Percentiles rank a stretch among this genome's conserved stretches.
Conservation (phyloP, 2,888 invertebrate genomes). For the Clostera curtula region DNA sequence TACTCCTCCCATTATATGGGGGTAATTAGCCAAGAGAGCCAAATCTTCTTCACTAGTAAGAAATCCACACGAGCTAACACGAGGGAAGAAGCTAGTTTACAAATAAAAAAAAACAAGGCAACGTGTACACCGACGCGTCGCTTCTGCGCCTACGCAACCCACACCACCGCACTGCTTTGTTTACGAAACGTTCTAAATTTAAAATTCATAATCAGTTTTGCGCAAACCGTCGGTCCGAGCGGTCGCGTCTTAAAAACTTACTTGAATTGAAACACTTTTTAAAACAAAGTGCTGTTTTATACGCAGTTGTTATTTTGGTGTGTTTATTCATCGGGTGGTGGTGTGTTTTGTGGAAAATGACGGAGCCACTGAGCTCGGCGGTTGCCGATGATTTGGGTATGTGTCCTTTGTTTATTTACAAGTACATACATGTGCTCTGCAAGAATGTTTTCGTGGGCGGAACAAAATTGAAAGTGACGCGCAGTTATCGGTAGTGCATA, state of each 20-base stretch:
- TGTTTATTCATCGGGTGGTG: constrained; percentile 5
- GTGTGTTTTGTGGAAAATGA: constrained; percentile 14
- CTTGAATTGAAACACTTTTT: constrained; percentile 1
- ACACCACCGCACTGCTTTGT: constrained; percentile 28
- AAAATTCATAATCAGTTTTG: constrained; percentile 36
- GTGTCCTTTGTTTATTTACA: constrained; percentile 12
- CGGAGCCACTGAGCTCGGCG: constrained; percentile 21
- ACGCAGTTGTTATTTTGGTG: constrained; percentile 16
- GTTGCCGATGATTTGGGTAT: constrained; percentile 25
- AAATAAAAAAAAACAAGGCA: constrained; percentile 9
- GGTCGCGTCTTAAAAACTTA: constrained; percentile 25
- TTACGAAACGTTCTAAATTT: constrained; percentile 39
- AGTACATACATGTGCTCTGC: constrained; percentile 3
- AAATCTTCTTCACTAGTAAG: no score
- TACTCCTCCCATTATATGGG: no score
- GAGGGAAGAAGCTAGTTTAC: no score
- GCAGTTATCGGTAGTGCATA: no score
- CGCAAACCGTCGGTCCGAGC: constrained; percentile 32
- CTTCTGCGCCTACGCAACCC: constrained; percentile 24
- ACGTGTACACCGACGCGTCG: constrained; percentile 15
- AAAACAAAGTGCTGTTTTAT: constrained; percentile 1
- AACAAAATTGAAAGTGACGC: constrained; percentile 1
- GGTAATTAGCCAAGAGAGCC: no score
- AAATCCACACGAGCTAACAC: no score
- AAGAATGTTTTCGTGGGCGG: background rate